Evolutionary conservation across 2,888 invertebrate species (phyloP).

Genomic region (Ophion slaviceki): DNA sequence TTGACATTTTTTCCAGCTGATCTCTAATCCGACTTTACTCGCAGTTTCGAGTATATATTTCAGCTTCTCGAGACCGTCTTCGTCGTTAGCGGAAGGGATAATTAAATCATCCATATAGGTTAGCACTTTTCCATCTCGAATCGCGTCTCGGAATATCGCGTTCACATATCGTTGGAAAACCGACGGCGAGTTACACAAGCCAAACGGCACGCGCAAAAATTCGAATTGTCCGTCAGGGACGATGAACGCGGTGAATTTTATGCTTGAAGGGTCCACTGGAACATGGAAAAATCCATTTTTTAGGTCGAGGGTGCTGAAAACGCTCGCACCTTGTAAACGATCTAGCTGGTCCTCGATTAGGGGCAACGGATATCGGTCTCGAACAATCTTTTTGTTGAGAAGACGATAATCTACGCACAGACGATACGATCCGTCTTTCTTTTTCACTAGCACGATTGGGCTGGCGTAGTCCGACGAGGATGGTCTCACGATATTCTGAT

Average conservation of each 20-base stretch:
- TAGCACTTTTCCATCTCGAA: no score
- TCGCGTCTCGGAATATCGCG: no score
- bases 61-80: no score
- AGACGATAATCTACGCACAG: neutral
- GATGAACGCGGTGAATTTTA: constrained; percentile 48
- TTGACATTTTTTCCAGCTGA: constrained; percentile 16
- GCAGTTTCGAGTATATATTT: no score
- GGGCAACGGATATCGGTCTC: constrained; percentile 16
- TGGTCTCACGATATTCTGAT: neutral
- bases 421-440: neutral
- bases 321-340: neutral
- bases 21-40: no score
- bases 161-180: constrained; percentile 6
- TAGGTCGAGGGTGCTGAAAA: neutral
- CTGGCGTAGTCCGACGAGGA: neutral
- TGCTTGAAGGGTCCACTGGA: constrained; percentile 44
- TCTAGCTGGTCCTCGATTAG: constrained; percentile 18
- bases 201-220: constrained; percentile 1
- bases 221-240: constrained; percentile 3
- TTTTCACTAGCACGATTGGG: neutral
- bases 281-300: neutral
- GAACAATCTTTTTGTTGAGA: constrained; percentile 6
- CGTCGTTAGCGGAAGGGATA: no score
- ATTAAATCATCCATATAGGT: no score
- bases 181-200: constrained; percentile 2